Evolutionary conservation across 2,113 vertebrate genomes (phyloP).

Genomic region (Oxyura jamaicensis): DNA sequence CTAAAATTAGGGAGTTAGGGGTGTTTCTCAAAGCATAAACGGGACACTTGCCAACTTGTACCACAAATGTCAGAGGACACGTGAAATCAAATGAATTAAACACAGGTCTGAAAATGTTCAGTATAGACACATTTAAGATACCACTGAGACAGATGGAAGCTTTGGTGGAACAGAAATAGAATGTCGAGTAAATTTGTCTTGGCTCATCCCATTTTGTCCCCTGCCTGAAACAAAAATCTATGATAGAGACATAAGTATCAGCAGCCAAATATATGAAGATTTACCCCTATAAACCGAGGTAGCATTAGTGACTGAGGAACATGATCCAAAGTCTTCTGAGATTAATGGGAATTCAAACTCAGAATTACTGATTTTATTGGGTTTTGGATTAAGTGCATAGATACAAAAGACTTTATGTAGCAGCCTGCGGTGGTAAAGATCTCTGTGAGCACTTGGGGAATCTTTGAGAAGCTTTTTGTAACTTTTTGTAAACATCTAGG

Average conservation of each 20-base stretch:
- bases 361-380: not conserved
- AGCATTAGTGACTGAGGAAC: not conserved
- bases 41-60: not conserved
- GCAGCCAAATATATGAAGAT: not conserved
- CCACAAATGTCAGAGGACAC: not conserved
- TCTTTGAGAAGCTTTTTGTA: not conserved
- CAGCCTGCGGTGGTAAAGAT: not conserved
- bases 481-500: not conserved
- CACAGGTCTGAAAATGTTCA: not conserved
- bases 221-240: slow-evolving; percentile 29
- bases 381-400: not conserved
- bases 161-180: not conserved
- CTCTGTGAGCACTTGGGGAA: not conserved
- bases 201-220: not conserved
- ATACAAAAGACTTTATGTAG: not conserved
- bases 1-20: not conserved
- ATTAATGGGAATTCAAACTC: not conserved
- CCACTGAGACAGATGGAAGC: not conserved
- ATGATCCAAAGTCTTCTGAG: not conserved
- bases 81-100: not conserved
- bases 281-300: not conserved
- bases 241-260: not conserved
- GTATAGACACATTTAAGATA: not conserved
- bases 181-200: not conserved
- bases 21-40: not conserved